phyloP scores from a whole-genome alignment of 2,888 invertebrate genomes.

The Eupithecia dodoneata region DNA sequence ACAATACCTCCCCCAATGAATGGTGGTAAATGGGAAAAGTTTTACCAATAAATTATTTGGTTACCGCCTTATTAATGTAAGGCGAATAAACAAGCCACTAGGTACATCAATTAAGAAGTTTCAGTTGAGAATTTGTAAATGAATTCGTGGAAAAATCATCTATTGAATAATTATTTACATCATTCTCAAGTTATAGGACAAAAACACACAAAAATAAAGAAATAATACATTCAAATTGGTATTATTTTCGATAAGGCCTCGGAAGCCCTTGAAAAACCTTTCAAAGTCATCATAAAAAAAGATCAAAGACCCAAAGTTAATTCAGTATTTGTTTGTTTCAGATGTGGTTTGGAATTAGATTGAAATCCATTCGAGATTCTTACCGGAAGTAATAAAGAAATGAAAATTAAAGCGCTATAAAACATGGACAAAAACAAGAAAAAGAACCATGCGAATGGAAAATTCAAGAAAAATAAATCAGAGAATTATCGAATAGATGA shows the following conservation, averaged over 20 bases:
- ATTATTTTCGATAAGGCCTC: neutral
- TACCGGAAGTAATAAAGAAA: slow-evolving; percentile 24
- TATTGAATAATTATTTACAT: neutral
- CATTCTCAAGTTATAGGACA: neutral
- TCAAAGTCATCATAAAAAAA: slow-evolving; percentile 3
- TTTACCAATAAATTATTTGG: slow-evolving; percentile 53
- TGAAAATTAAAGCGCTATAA: slow-evolving; percentile 34
- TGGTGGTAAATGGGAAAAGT: slow-evolving; percentile 51
- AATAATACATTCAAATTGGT: neutral
- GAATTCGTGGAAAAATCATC: neutral
- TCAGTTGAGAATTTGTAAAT: neutral
- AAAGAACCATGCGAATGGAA: slow-evolving; percentile 75
- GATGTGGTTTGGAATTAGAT: slow-evolving; percentile 34
- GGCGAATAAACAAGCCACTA: slow-evolving; percentile 44
- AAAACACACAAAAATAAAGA: neutral
- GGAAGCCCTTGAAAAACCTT: slow-evolving; percentile 2
- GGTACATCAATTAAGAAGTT: slow-evolving; percentile 3
- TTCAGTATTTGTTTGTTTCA: slow-evolving; percentile 42
- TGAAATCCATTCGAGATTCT: slow-evolving; percentile 22
- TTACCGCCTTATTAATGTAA: slow-evolving; percentile 48
- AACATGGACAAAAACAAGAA: slow-evolving; percentile 80
- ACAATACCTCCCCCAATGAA: slow-evolving; percentile 32
- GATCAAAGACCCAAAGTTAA: slow-evolving; percentile 9
- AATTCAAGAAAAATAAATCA: slow-evolving; percentile 74
- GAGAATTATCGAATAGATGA: slow-evolving; percentile 70